Evolutionary conservation across 1,140 invertebrate species (phyloP), one percentile per base, ranked within the genome.

Genomic region (Oryctes rhinoceros): DNA sequence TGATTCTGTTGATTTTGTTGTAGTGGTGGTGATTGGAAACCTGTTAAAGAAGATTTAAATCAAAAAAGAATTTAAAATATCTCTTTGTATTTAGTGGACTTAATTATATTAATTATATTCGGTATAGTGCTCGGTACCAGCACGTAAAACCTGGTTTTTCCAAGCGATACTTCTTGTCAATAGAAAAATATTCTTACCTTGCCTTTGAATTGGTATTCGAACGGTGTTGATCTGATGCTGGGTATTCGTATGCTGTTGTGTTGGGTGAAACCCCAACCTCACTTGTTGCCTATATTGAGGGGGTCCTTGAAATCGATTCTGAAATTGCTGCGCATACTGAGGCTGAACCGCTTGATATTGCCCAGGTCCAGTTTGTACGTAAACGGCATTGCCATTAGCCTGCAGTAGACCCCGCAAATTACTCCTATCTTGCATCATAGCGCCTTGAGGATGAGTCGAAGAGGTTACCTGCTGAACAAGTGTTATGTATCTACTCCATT

Each of bases 331-430:
- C 0, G 83, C 83, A 65, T 85, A 82, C 77, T 86, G 84, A 11
- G 86, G 86, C 80, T 87, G 86, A 18, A 87, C 84, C 11, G 87
- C 87, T 81, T 87, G 86, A 78, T 87, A 87, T 78, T 87, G 85
- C 11, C 82, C 81, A 0, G 87, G 87, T 11, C 84, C 87, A 0
- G 87, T 87, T 81, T 86, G 87, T 18, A 87, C 86, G 81, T 87
- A 87, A 71, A 87, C 86, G 5, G 85, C 81, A 48, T 82, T 83
- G 20, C 83, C 83, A 49, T 81, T 84, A 20, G 85, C 85, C 83
- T 88, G 87, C 13, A 88, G 80, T 11, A 88, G 81, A 78, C 84
- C 85, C 6, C 87, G 80, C 24, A 88, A 79, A 78, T 86, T 86
- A 53, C 84, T 86, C 9, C 85, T 78, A 80, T 86, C 85, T 35